Evolutionary conservation across 2,888 invertebrate genomes (phyloP).

Genomic region (Amaurobius ferox): DNA sequence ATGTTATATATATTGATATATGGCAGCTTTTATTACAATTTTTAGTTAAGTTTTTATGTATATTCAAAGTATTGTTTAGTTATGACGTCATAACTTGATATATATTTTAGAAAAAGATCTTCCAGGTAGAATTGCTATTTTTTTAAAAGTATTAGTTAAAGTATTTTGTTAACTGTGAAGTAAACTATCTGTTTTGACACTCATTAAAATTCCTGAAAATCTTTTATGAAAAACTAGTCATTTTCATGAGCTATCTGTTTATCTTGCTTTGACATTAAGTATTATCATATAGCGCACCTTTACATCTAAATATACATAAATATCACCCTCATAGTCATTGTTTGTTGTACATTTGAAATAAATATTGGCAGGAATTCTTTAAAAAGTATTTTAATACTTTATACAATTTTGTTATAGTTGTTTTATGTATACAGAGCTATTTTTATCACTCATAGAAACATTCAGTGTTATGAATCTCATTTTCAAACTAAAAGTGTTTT

Average conservation of each 20-base stretch:
- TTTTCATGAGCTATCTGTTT: not conserved
- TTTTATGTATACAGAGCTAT: not conserved
- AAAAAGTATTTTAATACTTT: conserved; percentile 4
- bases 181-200: not conserved
- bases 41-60: not conserved
- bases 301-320: not conserved
- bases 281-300: not conserved
- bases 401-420: conserved; percentile 18
- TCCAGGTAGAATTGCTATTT: too few relatives aligned
- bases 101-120: too few relatives aligned
- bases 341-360: not conserved
- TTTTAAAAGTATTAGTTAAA: not conserved
- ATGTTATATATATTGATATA: not conserved
- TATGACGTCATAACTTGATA: too few relatives aligned
- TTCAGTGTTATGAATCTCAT: not conserved
- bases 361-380: not conserved
- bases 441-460: not conserved
- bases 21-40: not conserved
- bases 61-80: not conserved
- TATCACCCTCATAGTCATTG: not conserved
- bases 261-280: not conserved
- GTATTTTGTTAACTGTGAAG: not conserved
- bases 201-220: too few relatives aligned
- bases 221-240: not conserved
- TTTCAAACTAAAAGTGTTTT: not conserved